phyloP scores from a whole-genome alignment of 2,797 vertebrate species.

The Fratercula arctica region DNA sequence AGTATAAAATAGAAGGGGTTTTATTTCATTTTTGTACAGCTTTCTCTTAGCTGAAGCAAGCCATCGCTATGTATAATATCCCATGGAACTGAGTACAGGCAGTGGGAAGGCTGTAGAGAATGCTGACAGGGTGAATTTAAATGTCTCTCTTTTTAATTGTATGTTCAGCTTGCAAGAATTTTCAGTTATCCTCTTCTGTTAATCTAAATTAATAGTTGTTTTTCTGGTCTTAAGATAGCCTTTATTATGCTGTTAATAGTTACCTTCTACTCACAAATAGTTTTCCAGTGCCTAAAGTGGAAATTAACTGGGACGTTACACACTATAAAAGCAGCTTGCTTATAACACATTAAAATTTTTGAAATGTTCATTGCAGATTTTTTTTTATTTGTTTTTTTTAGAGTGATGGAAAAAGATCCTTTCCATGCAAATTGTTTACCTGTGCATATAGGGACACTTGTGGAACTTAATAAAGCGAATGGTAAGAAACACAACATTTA shows the following conservation, averaged over 20 bases:
- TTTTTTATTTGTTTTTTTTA: conserved; percentile 57
- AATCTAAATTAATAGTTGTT: neutral
- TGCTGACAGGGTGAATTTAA: neutral
- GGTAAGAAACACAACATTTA: conserved; percentile 77
- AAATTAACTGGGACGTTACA: neutral
- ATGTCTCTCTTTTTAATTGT: neutral
- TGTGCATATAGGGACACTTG: conserved; percentile 97
- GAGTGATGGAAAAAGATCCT: conserved; percentile 98
- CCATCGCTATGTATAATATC: neutral
- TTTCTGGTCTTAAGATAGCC: neutral
- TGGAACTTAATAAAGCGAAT: conserved; percentile 98
- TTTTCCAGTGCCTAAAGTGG: neutral
- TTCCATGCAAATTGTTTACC: conserved; percentile 98
- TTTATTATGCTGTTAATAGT: neutral
- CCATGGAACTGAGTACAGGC: neutral
- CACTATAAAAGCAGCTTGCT: neutral
- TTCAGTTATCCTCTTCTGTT: neutral
- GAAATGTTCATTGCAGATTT: neutral
- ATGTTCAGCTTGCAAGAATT: neutral
- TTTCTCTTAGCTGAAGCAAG: neutral
- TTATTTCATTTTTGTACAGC: neutral
- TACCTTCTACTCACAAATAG: neutral
- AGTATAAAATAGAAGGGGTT: neutral
- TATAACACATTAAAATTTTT: neutral
- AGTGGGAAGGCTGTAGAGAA: neutral